These are phyloP conservation scores for Strongylocentrotus purpuratus DNA, from an alignment of 35 echinoderm and acorn worm species.

Conservation along the genomic window DNA sequence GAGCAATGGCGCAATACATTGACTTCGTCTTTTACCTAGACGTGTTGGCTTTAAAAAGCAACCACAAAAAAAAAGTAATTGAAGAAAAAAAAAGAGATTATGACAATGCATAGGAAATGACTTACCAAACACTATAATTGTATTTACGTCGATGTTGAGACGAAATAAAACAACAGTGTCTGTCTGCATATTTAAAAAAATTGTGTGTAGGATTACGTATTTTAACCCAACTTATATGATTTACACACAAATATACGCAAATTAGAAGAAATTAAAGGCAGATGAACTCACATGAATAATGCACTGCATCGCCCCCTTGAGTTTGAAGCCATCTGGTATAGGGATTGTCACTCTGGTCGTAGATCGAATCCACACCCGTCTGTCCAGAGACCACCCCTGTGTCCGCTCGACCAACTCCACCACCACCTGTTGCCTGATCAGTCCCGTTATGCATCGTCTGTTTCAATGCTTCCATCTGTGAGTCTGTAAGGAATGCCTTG, in stretches of 20 bases:
- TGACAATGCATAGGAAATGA: too few relatives aligned
- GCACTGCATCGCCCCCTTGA: slow-evolving; percentile 81
- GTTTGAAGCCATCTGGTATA: slow-evolving; percentile 97
- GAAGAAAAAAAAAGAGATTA: too few relatives aligned
- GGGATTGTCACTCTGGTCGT: slow-evolving; percentile 93
- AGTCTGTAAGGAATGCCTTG: slow-evolving; percentile 39
- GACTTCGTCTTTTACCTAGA: too few relatives aligned
- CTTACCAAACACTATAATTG: too few relatives aligned
- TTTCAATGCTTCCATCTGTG: slow-evolving; percentile 28
- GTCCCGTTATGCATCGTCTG: slow-evolving; percentile 22
- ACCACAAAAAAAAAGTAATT: too few relatives aligned
- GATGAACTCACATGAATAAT: slow-evolving; percentile 83
- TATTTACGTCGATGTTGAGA: too few relatives aligned
- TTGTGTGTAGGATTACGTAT: background rate
- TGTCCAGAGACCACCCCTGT: slow-evolving; percentile 25
- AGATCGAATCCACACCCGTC: slow-evolving; percentile 65
- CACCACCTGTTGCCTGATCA: background rate
- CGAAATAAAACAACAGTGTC: background rate
- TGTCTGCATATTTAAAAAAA: too few relatives aligned
- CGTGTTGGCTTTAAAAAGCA: too few relatives aligned
- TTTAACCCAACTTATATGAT: background rate
- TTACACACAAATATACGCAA: background rate
- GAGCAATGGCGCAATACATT: too few relatives aligned
- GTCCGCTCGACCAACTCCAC: background rate
- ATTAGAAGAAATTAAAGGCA: background rate